phyloP scores from a whole-genome alignment of 2,888 invertebrate species.

The Orchesellides sinensis region DNA sequence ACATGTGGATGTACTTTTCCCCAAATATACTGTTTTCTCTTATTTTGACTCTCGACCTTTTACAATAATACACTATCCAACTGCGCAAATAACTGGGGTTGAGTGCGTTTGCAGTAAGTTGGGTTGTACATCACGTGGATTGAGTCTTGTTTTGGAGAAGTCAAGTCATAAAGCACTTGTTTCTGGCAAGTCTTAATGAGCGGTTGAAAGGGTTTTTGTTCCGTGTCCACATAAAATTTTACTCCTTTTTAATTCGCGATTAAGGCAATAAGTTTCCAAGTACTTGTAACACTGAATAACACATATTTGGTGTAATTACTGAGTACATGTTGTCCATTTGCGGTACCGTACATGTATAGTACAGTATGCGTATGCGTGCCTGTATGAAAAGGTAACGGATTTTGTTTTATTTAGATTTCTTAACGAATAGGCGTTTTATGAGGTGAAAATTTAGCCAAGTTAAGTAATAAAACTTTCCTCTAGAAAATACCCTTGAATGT shows the following conservation, averaged over 20 bases:
- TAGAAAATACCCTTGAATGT: too few species aligned
- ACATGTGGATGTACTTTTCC: background rate
- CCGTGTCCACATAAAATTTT: background rate
- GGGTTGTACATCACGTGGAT: conserved; percentile 39
- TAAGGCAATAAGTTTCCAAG: background rate
- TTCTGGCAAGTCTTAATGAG: conserved; percentile 62
- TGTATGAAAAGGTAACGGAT: conserved; percentile 30
- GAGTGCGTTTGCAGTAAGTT: too few species aligned
- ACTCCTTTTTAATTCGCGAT: background rate
- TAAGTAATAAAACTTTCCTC: conserved; percentile 8
- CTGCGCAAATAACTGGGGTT: too few species aligned
- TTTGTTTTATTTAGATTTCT: conserved; percentile 44
- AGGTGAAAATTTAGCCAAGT: conserved; percentile 59
- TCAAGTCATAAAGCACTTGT: conserved; percentile 56
- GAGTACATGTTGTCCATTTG: background rate
- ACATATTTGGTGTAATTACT: background rate
- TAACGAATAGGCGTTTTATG: conserved; percentile 44
- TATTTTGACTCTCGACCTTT: too few species aligned
- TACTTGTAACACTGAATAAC: conserved; percentile 1
- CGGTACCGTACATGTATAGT: conserved; percentile 31
- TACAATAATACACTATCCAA: too few species aligned
- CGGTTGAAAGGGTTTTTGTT: conserved; percentile 17
- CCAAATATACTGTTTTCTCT: background rate
- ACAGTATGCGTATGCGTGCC: background rate
- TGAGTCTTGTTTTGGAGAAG: conserved; percentile 37